Percentiles rank a stretch among this genome's conserved stretches.
phyloP scores from a whole-genome alignment of 2,888 invertebrate genomes.

The Amphipoea oculea region DNA sequence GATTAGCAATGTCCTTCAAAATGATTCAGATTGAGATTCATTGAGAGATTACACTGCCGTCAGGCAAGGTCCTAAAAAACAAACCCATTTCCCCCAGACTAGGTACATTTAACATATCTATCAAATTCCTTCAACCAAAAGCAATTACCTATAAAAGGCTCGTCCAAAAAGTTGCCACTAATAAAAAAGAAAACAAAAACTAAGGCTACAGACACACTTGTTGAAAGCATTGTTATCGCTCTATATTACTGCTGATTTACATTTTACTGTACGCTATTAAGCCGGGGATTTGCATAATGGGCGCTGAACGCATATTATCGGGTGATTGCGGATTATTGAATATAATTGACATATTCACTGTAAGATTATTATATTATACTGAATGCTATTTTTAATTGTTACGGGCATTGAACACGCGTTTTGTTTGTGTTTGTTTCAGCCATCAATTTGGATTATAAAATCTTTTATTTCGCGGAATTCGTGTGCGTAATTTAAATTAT shows the following conservation, averaged over 20 bases:
- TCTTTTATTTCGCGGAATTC: not conserved
- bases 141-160: not conserved
- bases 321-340: constrained; percentile 75
- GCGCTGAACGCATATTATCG: constrained; percentile 68
- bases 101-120: not conserved
- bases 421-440: constrained; percentile 9
- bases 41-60: not conserved
- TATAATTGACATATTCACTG: constrained; percentile 58
- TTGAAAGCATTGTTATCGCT: constrained; percentile 65
- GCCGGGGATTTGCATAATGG: constrained; percentile 77
- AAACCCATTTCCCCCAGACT: not conserved
- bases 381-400: constrained; percentile 31
- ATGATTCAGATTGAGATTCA: not conserved
- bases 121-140: constrained; percentile 5
- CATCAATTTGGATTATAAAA: constrained; percentile 8
- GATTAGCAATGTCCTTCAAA: not conserved
- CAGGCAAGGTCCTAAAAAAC: not conserved
- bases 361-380: constrained; percentile 40
- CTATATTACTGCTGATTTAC: constrained; percentile 74
- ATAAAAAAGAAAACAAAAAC: constrained; percentile 44
- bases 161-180: not conserved
- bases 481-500: no score
- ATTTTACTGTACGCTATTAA: constrained; percentile 75
- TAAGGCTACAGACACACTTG: constrained; percentile 66
- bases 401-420: constrained; percentile 10